Evolutionary conservation across 2,888 invertebrate genomes (phyloP).

Genomic region (Apodemia mormo): DNA sequence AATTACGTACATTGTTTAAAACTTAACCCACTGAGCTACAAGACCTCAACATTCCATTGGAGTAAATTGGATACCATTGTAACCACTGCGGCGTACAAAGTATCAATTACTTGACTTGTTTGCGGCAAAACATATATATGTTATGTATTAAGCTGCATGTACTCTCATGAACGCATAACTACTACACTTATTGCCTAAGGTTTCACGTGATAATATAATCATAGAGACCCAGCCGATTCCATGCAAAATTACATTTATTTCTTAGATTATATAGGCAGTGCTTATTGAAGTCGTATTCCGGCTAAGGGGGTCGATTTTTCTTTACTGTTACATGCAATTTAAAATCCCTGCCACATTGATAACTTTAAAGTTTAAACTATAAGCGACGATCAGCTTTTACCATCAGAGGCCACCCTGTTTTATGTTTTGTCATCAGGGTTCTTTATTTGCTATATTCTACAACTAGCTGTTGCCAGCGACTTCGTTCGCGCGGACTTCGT

Average conservation of each 20-base stretch:
- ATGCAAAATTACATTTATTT: not conserved
- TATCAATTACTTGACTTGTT: constrained; percentile 24
- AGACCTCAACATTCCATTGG: constrained; percentile 14
- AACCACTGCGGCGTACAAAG: constrained; percentile 7
- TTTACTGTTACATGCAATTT: not conserved
- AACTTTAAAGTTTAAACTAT: no score
- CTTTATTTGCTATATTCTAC: no score
- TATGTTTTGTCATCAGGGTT: no score
- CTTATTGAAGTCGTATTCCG: not conserved
- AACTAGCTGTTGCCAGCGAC: no score
- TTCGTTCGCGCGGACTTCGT: no score
- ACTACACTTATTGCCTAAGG: not conserved
- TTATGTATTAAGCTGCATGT: not conserved
- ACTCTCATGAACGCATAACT: not conserved
- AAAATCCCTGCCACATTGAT: no score
- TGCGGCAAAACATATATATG: constrained; percentile 16
- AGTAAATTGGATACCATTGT: constrained; percentile 22
- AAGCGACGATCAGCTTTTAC: no score
- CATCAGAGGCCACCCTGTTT: no score
- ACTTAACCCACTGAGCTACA: not conserved
- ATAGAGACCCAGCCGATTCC: not conserved
- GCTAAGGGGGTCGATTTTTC: not conserved
- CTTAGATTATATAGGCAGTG: not conserved
- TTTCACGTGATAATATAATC: not conserved
- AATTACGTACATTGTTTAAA: constrained; percentile 16